phyloP scores from a whole-genome alignment of 2,113 vertebrate species.

The Saguinus imperator region DNA sequence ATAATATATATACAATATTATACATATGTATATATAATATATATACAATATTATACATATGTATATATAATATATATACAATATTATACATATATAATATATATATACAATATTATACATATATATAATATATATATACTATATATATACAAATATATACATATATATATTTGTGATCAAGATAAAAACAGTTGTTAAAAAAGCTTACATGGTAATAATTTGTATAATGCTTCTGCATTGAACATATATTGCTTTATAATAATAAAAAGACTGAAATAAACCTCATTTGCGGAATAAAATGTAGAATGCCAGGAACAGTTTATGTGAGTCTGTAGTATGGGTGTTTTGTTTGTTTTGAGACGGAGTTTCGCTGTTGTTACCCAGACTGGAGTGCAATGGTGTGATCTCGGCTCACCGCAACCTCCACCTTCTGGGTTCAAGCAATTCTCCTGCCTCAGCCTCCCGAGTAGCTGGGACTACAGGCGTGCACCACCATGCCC shows the following conservation, averaged over 20 bases:
- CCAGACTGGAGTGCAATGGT: no score
- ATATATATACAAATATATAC: background rate
- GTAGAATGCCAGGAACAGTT: background rate
- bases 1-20: no score
- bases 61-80: background rate
- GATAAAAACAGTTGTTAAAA: slow-evolving; percentile 22
- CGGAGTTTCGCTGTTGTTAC: no score
- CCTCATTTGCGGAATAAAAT: background rate
- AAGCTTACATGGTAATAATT: background rate
- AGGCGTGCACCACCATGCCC: no score
- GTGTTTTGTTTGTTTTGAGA: background rate
- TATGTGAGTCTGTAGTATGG: background rate
- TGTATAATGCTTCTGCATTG: background rate
- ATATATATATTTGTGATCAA: background rate
- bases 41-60: background rate
- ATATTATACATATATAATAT: background rate
- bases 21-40: no score
- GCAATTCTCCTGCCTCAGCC: no score
- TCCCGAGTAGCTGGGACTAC: no score
- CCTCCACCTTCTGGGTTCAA: no score
- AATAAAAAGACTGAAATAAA: background rate
- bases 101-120: no score
- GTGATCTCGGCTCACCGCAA: no score
- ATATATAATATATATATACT: no score
- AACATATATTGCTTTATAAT: background rate